A percentile compares a stretch with the other conserved stretches of the same genome.
Evolutionary conservation across 1,140 invertebrate species (phyloP).

Genomic region (Danaus plexippus): DNA sequence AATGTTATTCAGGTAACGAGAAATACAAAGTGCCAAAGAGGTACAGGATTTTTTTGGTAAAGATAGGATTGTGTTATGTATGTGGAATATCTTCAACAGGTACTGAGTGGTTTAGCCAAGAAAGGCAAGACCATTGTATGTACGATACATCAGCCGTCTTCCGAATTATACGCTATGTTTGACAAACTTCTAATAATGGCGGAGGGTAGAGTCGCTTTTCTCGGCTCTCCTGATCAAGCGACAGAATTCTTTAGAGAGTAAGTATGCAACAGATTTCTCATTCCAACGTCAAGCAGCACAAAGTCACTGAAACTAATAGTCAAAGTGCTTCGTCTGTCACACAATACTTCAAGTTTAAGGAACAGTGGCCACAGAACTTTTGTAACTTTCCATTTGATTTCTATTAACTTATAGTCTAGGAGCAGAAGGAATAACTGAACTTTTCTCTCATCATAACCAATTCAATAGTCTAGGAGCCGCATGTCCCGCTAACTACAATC

Average conservation of each 20-base stretch:
- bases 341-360: too few relatives aligned
- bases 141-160: conserved; percentile 97
- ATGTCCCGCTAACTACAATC: conserved; percentile 92
- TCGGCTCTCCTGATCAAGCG: conserved; percentile 86
- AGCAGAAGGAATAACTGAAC: too few relatives aligned
- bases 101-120: conserved; percentile 83
- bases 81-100: conserved; percentile 29
- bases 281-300: neutral
- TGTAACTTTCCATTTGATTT: too few relatives aligned
- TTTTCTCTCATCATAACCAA: neutral
- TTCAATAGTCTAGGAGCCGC: conserved; percentile 78
- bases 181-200: conserved; percentile 92
- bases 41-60: too few relatives aligned
- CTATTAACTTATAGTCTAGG: too few relatives aligned
- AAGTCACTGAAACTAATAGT: too few relatives aligned
- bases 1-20: conserved; percentile 84
- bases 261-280: conserved; percentile 36
- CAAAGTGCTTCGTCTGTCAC: too few relatives aligned
- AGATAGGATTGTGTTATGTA: too few relatives aligned
- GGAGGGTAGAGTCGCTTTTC: conserved; percentile 91
- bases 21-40: neutral
- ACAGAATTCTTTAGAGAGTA: conserved; percentile 88
- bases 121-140: conserved; percentile 93
- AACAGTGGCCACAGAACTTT: too few relatives aligned
- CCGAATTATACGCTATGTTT: conserved; percentile 93